Conservation (phyloP, 2,888 invertebrate genomes). For the Melolontha melolontha region DNA sequence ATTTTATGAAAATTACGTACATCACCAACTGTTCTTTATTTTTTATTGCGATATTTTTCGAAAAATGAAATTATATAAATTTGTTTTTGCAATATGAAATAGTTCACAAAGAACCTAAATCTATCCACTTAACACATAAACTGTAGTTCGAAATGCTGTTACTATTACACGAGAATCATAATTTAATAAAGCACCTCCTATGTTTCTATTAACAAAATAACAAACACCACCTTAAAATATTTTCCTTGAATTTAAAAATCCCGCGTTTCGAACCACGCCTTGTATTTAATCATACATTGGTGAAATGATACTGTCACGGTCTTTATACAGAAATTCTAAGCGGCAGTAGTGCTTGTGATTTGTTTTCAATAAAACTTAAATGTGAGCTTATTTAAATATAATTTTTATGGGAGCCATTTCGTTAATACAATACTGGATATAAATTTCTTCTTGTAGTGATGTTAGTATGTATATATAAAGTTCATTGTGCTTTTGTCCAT, state of each 20-base stretch:
- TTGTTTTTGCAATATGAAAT: too few relatives aligned
- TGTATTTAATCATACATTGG: conserved; percentile 26
- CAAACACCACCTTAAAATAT: too few relatives aligned
- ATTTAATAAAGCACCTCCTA: too few relatives aligned
- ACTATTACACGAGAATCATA: too few relatives aligned
- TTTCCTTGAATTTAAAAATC: conserved; percentile 15
- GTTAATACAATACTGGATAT: not conserved
- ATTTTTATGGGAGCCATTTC: not conserved
- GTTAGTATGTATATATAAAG: not conserved
- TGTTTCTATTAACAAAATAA: too few relatives aligned
- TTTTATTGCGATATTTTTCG: too few relatives aligned
- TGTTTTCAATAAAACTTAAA: conserved; percentile 15
- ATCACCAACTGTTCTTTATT: too few relatives aligned
- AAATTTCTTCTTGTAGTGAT: not conserved
- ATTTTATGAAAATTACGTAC: too few relatives aligned
- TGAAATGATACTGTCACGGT: conserved; percentile 3
- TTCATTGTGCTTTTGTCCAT: conserved; percentile 18
- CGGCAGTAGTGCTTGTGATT: conserved; percentile 24
- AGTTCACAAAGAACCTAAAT: too few relatives aligned
- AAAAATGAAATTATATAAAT: too few relatives aligned
- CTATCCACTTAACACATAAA: too few relatives aligned
- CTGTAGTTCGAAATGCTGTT: too few relatives aligned
- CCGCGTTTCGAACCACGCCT: conserved; percentile 37
- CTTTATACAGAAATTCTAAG: conserved; percentile 28
- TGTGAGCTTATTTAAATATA: conserved; percentile 11